These are phyloP conservation scores for Menidia beryllina DNA, from an alignment of 2,113 vertebrate genomes.

Conservation along the genomic window DNA sequence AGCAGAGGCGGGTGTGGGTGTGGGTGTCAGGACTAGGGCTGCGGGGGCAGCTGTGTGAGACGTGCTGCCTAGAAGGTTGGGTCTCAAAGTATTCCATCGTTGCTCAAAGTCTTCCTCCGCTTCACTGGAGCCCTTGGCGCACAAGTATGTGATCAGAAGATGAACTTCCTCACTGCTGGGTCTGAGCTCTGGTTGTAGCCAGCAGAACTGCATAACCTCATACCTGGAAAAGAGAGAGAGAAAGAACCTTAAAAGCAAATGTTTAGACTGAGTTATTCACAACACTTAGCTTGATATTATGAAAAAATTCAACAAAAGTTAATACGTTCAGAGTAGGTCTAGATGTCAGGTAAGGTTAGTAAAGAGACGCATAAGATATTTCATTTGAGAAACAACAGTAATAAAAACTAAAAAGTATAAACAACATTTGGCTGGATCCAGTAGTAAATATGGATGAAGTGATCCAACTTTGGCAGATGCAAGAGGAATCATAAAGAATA, in stretches of 20 bases:
- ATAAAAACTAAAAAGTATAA: slow-evolving; percentile 45
- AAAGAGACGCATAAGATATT: not conserved
- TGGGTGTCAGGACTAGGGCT: slow-evolving; percentile 61
- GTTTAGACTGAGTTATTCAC: not conserved
- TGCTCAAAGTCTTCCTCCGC: slow-evolving; percentile 93
- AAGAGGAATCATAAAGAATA: slow-evolving; percentile 57
- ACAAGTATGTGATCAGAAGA: slow-evolving; percentile 93
- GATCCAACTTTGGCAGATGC: slow-evolving; percentile 33
- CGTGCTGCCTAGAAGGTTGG: slow-evolving; percentile 79
- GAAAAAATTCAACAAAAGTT: not conserved
- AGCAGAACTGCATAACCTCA: slow-evolving; percentile 99
- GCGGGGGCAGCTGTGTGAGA: slow-evolving; percentile 69
- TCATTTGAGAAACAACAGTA: slow-evolving; percentile 30
- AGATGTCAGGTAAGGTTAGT: too few species aligned
- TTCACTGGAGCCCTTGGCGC: slow-evolving; percentile 90
- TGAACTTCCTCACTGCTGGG: slow-evolving; percentile 95
- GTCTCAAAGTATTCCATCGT: slow-evolving; percentile 94
- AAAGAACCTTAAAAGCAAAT: not conserved
- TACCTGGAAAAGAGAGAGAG: slow-evolving; percentile 84
- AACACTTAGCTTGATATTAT: not conserved
- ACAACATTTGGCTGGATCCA: slow-evolving; percentile 39
- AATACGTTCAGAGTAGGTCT: too few species aligned
- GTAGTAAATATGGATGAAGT: slow-evolving; percentile 52
- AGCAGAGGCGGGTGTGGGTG: slow-evolving; percentile 28
- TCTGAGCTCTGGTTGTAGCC: slow-evolving; percentile 96